Evolutionary conservation across 2,797 vertebrate genomes (phyloP).

Genomic region (Crocodylus rhombifer): DNA sequence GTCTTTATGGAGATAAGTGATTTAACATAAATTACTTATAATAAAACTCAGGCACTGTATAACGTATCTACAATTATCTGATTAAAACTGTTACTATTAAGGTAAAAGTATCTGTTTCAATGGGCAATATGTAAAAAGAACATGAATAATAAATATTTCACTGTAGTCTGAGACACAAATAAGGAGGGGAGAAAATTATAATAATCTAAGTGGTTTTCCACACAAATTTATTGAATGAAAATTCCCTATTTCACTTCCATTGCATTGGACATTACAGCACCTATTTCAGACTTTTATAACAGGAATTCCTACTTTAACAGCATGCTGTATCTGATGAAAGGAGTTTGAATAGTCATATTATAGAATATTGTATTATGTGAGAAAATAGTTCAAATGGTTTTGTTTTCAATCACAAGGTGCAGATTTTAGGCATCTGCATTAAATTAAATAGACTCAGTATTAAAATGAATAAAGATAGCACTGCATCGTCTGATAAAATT

Average conservation of each 20-base stretch:
- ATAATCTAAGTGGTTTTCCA: slow-evolving; percentile 26
- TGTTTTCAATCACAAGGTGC: slow-evolving; percentile 18
- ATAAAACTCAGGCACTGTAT: slow-evolving; percentile 12
- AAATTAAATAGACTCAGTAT: slow-evolving; percentile 34
- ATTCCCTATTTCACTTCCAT: slow-evolving; percentile 12
- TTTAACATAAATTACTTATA: slow-evolving; percentile 25
- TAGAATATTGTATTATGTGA: neutral
- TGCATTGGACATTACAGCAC: neutral
- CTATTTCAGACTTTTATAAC: slow-evolving; percentile 3
- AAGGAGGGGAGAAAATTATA: neutral
- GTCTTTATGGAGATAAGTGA: slow-evolving; percentile 35
- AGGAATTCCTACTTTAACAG: slow-evolving; percentile 21
- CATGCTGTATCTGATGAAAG: neutral
- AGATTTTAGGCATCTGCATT: slow-evolving; percentile 7
- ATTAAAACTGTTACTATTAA: slow-evolving; percentile 20
- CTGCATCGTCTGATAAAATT: neutral
- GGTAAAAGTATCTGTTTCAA: slow-evolving; percentile 3
- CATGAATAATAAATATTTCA: neutral
- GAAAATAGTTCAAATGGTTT: slow-evolving; percentile 35
- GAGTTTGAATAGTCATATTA: neutral
- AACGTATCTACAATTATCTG: slow-evolving; percentile 24
- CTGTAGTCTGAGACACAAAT: neutral
- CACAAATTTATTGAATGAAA: slow-evolving; percentile 24
- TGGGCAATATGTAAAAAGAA: neutral
- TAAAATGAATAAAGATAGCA: slow-evolving; percentile 20